phyloP scores from a whole-genome alignment of 2,888 invertebrate species.

The Synanthedon myopaeformis region DNA sequence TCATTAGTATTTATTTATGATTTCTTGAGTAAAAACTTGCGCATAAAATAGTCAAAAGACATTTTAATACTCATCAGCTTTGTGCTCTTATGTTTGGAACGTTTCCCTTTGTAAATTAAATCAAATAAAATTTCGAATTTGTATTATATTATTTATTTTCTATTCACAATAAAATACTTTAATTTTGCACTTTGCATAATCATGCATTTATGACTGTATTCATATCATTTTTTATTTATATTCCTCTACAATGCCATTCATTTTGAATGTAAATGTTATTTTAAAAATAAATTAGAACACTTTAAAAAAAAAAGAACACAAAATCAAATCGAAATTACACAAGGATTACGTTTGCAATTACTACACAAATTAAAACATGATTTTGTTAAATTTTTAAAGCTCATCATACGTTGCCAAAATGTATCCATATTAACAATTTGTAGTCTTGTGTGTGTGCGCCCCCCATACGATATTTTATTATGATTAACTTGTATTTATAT shows the following conservation, averaged over 20 bases:
- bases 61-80: no score
- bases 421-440: slow-evolving; percentile 45
- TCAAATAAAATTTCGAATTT: no score
- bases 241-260: background rate
- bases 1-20: no score
- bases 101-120: no score
- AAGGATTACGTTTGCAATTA: background rate
- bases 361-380: background rate
- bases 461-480: slow-evolving; percentile 12
- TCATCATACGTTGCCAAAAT: slow-evolving; percentile 66
- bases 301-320: background rate
- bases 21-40: no score
- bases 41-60: no score
- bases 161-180: no score
- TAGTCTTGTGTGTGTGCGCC: slow-evolving; percentile 26
- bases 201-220: no score
- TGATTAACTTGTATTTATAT: slow-evolving; percentile 11
- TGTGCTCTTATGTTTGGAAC: no score
- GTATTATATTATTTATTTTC: no score
- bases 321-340: background rate
- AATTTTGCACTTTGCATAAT: no score
- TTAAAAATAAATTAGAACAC: background rate
- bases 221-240: no score
- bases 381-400: slow-evolving; percentile 21
- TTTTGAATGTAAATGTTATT: background rate